Evolutionary conservation across 2,797 vertebrate genomes (phyloP), one percentile per base, ranked within the genome.

Genomic region (Nasua narica): DNA sequence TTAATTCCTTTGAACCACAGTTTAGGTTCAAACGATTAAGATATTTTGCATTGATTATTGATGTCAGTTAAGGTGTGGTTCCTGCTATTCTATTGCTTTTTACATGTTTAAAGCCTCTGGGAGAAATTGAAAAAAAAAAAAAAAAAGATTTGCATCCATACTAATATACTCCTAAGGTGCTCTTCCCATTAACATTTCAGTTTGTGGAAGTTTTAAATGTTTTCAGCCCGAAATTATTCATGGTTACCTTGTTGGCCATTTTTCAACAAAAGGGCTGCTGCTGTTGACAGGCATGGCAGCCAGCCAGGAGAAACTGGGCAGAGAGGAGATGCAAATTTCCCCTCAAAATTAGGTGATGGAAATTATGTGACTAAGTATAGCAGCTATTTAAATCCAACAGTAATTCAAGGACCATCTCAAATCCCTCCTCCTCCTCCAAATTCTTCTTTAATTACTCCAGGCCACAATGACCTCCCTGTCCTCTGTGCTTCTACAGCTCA

Each of bases 211-310:
- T 95, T 94, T 94, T 88, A 60, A 84, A 77, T 85, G 29, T 91
- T 94, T 95, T 58, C 79, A 83, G 18, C 48, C 65, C 94, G 82
- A 96, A 91, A 94, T 91, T 90, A 92, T 84, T 60, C 96, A 62
- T 43, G 86, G 76, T 91, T 97, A 94, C 78, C n/a, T 95, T 78
- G 16, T 93, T 96, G 89, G 76, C 76, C 65, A 52, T 96, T 97
- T 97, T 96, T 93, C 43, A 96, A 86, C 46, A 21, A 52, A 91
- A 77, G 16, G 50, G 62, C 40, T 84, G 13, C 84, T 86, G 27
- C 69, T 84, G 3, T 87, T 94, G 92, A 92, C 32, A 81, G 43
- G 4, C 15, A 2, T 91, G 94, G 96, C 69, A 56, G 76, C 11
- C 50, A 43, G 58, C 83, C 95, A 93, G 40, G 50, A 76, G 69